Evolutionary conservation across 1,140 invertebrate species (phyloP).

Genomic region (Phymorhynchus buccinoides): DNA sequence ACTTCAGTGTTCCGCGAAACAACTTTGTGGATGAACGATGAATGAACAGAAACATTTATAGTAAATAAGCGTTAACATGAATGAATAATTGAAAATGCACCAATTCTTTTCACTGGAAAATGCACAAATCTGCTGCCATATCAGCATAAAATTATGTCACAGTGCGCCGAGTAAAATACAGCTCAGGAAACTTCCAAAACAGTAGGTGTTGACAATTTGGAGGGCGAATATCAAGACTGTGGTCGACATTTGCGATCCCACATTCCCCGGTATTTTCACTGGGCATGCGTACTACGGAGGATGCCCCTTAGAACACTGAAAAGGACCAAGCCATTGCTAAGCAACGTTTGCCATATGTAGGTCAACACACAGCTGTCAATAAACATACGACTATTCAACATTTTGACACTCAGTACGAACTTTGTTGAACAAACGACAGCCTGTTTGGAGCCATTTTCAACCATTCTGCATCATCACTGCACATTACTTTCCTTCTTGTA

Average conservation of each 20-base stretch:
- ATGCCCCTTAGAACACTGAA: background rate
- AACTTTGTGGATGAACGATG: background rate
- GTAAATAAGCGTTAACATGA: background rate
- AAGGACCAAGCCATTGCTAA: slow-evolving; percentile 39
- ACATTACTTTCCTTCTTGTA: background rate
- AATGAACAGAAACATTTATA: background rate
- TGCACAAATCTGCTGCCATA: background rate
- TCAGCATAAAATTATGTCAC: background rate
- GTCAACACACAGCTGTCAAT: background rate
- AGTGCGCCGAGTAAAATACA: no score
- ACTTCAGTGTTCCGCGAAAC: no score
- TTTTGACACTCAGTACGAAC: background rate
- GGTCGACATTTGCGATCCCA: slow-evolving; percentile 32
- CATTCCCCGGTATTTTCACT: slow-evolving; percentile 25
- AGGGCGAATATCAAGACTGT: slow-evolving; percentile 15
- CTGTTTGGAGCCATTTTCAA: background rate
- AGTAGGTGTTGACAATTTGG: slow-evolving; percentile 3
- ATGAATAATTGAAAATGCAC: background rate
- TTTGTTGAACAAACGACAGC: background rate
- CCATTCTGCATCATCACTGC: background rate
- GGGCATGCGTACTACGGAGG: slow-evolving; percentile 22
- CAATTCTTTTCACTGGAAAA: background rate
- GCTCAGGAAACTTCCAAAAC: background rate
- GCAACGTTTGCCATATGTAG: slow-evolving; percentile 27
- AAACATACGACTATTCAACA: background rate